A percentile compares a stretch with the other conserved stretches of the same genome.
phyloP scores from a whole-genome alignment of 2,113 vertebrate genomes.

The Todiramphus chloris region DNA sequence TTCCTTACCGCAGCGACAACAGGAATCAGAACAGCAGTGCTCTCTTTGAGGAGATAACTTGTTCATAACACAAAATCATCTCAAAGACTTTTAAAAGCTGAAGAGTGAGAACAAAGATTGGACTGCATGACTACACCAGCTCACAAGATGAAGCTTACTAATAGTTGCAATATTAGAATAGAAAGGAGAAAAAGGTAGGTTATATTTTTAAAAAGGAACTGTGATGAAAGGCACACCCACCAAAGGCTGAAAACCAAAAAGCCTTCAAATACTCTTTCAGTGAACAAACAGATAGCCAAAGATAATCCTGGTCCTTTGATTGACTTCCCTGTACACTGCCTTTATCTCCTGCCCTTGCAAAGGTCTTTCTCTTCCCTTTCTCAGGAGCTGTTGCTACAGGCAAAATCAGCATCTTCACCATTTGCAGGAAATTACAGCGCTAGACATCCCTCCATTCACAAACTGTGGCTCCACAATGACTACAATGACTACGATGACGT shows the following conservation, averaged over 20 bases:
- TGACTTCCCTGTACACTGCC: not conserved
- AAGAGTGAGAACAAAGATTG: not conserved
- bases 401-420: not conserved
- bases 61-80: not conserved
- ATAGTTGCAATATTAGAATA: not conserved
- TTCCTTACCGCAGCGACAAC: not conserved
- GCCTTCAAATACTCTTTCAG: not conserved
- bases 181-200: not conserved
- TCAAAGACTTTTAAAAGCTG: not conserved
- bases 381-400: constrained; percentile 27
- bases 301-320: not conserved
- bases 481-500: not conserved
- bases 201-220: not conserved
- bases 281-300: not conserved
- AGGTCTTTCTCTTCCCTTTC: constrained; percentile 4
- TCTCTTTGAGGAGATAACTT: not conserved
- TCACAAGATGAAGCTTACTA: not conserved
- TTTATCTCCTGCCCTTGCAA: not conserved
- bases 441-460: constrained; percentile 48
- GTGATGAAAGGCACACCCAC: not conserved
- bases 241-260: not conserved
- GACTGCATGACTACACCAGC: not conserved
- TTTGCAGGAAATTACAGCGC: not conserved
- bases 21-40: not conserved
- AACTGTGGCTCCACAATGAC: constrained; percentile 35